Base-by-base conservation (phyloP, 1,140 invertebrate species). In the Pentalonia nigronervosa region DNA sequence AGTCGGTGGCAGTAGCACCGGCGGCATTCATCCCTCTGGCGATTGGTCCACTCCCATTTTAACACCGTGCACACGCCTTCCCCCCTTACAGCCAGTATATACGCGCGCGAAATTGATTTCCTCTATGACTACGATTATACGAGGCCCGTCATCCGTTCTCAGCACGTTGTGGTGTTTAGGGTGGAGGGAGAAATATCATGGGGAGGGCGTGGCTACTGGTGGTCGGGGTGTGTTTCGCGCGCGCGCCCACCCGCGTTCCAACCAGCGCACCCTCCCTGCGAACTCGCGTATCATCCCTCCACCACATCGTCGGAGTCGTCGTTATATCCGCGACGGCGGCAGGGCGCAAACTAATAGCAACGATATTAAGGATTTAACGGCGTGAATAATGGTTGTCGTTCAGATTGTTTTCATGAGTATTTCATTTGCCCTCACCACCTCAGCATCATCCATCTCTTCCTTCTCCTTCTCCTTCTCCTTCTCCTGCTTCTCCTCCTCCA, bases 381-480 rank as follows among this genome's bases (percentile, higher is more conserved):
- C 91, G 91, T 93, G 91, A 93, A 93, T 93, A 93, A 93, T 93
- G 91, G 91, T 93, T 86, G 91, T 93, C 81, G 91, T 93, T 93
- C 81, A 56, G 91, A 93, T 84, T 93, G 91, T 93, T 93, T 93
- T 93, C 91, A 93, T 86, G 91, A 93, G 91, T 93, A 93, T 93
- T 93, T 93, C 91, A 93, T 93, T 93, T 86, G 81, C 89, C 89
- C 36, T 41, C 89, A 34, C 60, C 60, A n/a, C 60, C 60, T 76
- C 60, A 9, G 60, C n/a, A 17, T 76, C 30, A n/a, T 67, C n/a
- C 60, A 2, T 30, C 60, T n/a, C 60, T 14, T 76, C 30, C 14
- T 76, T 30, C 14, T n/a, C 60, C 60, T n/a, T 1, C 25, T 25
- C 0, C 56, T 23, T 30, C 56, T 25, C 25, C 56, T 8, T 30